A percentile compares a stretch with the other conserved stretches of the same genome.
These are phyloP conservation scores for Dasypogon diadema DNA, from an alignment of 2,888 invertebrate species.

Conservation along the genomic window DNA sequence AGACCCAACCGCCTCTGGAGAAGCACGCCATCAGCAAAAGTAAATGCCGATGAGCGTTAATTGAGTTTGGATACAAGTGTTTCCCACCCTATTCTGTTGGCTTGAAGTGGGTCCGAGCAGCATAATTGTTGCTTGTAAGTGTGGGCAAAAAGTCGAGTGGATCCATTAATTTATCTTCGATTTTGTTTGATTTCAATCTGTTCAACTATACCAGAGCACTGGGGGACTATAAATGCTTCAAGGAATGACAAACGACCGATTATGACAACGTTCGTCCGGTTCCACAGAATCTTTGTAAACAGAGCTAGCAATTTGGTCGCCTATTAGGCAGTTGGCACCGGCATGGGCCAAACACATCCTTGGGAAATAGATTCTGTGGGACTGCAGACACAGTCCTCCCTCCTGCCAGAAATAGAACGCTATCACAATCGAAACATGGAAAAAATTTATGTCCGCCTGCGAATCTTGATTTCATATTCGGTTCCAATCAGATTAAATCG, in stretches of 20 bases:
- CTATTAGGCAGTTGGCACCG: constrained; percentile 48
- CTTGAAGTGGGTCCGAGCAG: not conserved
- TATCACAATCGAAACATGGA: constrained; percentile 46
- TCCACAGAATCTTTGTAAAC: constrained; percentile 35
- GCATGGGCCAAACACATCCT: not conserved
- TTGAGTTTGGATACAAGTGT: constrained; percentile 31
- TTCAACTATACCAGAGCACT: not conserved
- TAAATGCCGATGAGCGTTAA: constrained; percentile 43
- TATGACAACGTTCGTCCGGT: not conserved
- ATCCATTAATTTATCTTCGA: constrained; percentile 26
- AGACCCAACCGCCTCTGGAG: not conserved
- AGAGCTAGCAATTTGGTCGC: constrained; percentile 50
- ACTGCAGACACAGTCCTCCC: not conserved
- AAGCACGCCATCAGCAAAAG: constrained; percentile 22
- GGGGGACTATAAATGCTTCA: not conserved
- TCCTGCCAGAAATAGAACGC: not conserved
- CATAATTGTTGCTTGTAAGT: constrained; percentile 13
- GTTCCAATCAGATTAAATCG: constrained; percentile 54
- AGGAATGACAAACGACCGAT: constrained; percentile 18
- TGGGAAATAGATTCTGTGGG: not conserved
- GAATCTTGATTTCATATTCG: constrained; percentile 53
- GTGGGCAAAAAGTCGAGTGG: constrained; percentile 1
- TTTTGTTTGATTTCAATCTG: constrained; percentile 48
- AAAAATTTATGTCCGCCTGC: constrained; percentile 51
- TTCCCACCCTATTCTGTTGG: not conserved